Evolutionary conservation across 1,140 invertebrate genomes (phyloP).

Genomic region (Tigriopus japonicus): DNA sequence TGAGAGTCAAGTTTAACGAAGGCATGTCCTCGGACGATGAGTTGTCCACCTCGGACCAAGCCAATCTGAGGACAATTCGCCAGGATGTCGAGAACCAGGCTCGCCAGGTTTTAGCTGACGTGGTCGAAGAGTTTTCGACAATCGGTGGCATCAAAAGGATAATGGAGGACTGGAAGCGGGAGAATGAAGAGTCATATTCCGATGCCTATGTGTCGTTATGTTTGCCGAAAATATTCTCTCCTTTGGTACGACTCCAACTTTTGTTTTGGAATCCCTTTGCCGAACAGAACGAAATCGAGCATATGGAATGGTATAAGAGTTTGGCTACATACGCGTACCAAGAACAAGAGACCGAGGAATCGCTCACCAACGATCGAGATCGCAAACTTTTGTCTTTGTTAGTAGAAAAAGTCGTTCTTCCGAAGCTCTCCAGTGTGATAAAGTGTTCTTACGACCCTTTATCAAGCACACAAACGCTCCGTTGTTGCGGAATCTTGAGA

Average conservation of each 20-base stretch:
- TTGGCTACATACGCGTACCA: not conserved
- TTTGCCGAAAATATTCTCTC: conserved; percentile 11
- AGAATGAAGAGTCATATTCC: conserved; percentile 24
- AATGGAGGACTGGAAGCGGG: conserved; percentile 9
- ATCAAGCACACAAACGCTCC: not conserved
- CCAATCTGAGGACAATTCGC: not conserved
- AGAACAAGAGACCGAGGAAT: not conserved
- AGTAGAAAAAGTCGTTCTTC: conserved; percentile 4
- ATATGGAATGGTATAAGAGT: conserved; percentile 9
- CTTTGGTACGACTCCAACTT: conserved; percentile 13
- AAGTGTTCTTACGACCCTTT: not conserved
- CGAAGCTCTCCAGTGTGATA: not conserved
- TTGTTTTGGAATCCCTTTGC: conserved; percentile 13
- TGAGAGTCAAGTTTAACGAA: not conserved
- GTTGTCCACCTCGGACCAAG: not conserved
- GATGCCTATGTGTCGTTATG: conserved; percentile 13
- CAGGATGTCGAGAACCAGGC: conserved; percentile 13
- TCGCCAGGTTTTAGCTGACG: not conserved
- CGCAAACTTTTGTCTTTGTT: not conserved
- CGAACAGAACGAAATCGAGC: conserved; percentile 1
- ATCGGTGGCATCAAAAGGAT: not conserved
- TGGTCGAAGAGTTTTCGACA: conserved; percentile 13
- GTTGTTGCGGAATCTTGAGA: not conserved
- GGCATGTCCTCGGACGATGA: conserved; percentile 15
- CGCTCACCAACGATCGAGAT: not conserved